Base-by-base conservation (phyloP, 2,113 vertebrate genomes). In the Chamaea fasciata region DNA sequence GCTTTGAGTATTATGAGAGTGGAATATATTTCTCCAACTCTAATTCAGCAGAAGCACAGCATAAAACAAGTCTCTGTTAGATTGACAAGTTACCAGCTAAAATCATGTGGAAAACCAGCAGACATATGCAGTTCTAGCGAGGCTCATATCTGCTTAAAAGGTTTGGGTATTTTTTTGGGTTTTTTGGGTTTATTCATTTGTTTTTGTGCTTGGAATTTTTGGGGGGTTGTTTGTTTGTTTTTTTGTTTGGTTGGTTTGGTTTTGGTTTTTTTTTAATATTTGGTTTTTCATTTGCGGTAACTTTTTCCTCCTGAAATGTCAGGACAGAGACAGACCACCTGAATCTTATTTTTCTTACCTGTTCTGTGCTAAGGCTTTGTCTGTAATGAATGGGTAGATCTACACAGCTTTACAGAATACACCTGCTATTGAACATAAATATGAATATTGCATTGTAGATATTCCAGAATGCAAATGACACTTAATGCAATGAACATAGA, bases 201-300 rank as follows among this genome's bases (percentile, higher is more conserved):
- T 47, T 30, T 52, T 77, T 52, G 26, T 79, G 9, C 15, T 56
- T 55, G 16, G 22, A 6, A 11, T 18, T 55, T 41, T 10, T 6
- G 0, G 5, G 7, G 6, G 30, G 2, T 2, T 24, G 2, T 2
- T 24, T 24, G 3, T 15, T 35, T 52, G 30, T 2, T 2, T 24
- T 2, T 2, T 24, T 24, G 3, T 15, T 35, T 52, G 57, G 13
- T 39, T 49, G 12, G 9, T 7, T 39, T n/a, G n/a, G n/a, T n/a
- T 12, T 50, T 33, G 4, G 18, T 9, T 5, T 8, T 11, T 11
- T 35, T 59, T 26, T 59, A 7, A 4, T 24, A 9, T 47, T 46
- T 15, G 0, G 2, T 30, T 24, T 85, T 75, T 44, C 4, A 31
- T 37, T 82, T 35, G 2, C 31, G 82, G 11, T 56, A 67, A 13